Conservation (phyloP, 1,140 invertebrate species). For the Leptoteleia sp. region DNA sequence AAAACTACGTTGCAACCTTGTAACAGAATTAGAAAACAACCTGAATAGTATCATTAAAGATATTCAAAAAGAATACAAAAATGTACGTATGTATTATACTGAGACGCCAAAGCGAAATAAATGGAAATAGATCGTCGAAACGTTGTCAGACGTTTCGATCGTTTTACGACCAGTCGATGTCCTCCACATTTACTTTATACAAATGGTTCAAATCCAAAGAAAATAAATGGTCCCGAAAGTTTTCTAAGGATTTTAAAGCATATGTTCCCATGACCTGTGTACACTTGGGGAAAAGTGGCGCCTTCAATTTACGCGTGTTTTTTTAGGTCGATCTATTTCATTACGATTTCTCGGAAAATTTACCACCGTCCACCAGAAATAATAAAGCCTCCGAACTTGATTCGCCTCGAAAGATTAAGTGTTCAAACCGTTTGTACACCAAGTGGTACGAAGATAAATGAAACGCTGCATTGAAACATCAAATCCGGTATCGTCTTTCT, state of each 20-base stretch:
- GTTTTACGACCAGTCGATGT: slow-evolving; percentile 8
- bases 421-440: not conserved
- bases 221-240: slow-evolving; percentile 43
- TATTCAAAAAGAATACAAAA: too few relatives aligned
- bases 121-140: not conserved
- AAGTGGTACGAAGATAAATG: slow-evolving; percentile 6
- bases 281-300: slow-evolving; percentile 36
- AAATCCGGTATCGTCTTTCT: too few relatives aligned
- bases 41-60: too few relatives aligned
- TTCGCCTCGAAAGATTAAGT: slow-evolving; percentile 3
- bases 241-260: slow-evolving; percentile 33
- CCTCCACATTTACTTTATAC: slow-evolving; percentile 28
- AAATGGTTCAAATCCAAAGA: slow-evolving; percentile 50
- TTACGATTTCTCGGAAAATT: slow-evolving; percentile 24
- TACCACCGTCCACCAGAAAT: slow-evolving; percentile 1
- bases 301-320: slow-evolving; percentile 43
- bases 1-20: too few relatives aligned
- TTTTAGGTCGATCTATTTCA: slow-evolving; percentile 21
- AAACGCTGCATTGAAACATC: slow-evolving; percentile 9
- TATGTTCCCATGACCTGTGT: slow-evolving; percentile 38
- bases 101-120: too few relatives aligned
- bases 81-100: too few relatives aligned
- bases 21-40: too few relatives aligned
- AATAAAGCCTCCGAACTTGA: slow-evolving; percentile 5
- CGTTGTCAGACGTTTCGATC: slow-evolving; percentile 4